A percentile compares a stretch with the other conserved stretches of the same genome.
Evolutionary conservation across 2,113 vertebrate genomes (phyloP).

Genomic region (Monopterus albus): DNA sequence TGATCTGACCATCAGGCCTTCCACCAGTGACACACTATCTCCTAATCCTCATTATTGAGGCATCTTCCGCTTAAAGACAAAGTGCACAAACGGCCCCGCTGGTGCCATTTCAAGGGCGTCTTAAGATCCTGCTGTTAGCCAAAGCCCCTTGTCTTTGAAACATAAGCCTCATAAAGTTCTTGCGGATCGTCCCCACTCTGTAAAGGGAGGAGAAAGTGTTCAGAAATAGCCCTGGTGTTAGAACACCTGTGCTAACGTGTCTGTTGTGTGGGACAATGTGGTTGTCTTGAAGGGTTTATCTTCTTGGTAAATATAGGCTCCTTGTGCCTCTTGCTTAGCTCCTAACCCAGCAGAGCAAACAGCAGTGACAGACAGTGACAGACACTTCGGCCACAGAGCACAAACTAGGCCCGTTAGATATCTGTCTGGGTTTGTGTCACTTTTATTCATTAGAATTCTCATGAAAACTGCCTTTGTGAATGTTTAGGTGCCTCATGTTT

Average conservation of each 20-base stretch:
- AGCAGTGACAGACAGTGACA: conserved; percentile 27
- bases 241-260: conserved; percentile 74
- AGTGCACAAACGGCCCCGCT: conserved; percentile 62
- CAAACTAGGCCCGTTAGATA: not conserved
- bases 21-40: conserved; percentile 53
- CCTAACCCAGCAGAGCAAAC: conserved; percentile 22
- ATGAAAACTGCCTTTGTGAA: too few relatives aligned
- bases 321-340: conserved; percentile 43
- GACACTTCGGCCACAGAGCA: not conserved
- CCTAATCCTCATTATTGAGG: conserved; percentile 67
- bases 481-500: too few relatives aligned
- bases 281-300: conserved; percentile 59
- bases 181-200: conserved; percentile 66
- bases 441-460: too few relatives aligned
- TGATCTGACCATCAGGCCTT: conserved; percentile 5
- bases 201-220: conserved; percentile 68
- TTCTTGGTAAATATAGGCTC: conserved; percentile 60
- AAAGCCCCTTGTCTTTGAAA: conserved; percentile 81
- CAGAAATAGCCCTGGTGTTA: conserved; percentile 65
- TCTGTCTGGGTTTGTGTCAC: too few relatives aligned
- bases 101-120: conserved; percentile 74
- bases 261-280: conserved; percentile 77
- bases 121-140: conserved; percentile 74
- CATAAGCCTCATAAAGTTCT: conserved; percentile 73
- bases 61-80: conserved; percentile 71